These are phyloP conservation scores for Agriopis leucophaearia DNA, from an alignment of 2,888 invertebrate genomes.

Conservation along the genomic window DNA sequence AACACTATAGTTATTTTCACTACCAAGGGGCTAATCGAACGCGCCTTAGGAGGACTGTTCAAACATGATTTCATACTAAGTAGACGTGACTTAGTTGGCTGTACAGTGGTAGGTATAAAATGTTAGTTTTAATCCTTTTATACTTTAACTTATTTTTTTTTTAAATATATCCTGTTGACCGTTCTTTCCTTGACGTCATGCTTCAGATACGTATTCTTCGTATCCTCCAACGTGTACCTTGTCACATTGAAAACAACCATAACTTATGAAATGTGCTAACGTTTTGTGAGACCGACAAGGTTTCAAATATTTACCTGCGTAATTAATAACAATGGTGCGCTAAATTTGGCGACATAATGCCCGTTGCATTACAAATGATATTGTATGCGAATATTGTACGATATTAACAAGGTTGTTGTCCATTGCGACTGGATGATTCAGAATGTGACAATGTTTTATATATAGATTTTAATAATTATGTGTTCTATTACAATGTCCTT, in stretches of 20 bases:
- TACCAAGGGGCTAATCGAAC: no score
- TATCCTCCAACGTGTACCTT: neutral
- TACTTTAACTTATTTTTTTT: no score
- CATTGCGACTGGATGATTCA: neutral
- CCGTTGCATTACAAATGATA: neutral
- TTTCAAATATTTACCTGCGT: neutral
- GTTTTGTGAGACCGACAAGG: neutral
- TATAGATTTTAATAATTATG: no score
- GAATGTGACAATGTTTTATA: neutral
- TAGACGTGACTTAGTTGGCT: neutral
- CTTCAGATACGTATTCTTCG: neutral
- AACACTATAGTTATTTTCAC: no score
- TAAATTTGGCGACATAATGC: slow-evolving; percentile 10
- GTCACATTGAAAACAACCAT: neutral
- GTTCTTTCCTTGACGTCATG: neutral
- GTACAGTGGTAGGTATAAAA: neutral
- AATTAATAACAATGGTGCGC: neutral
- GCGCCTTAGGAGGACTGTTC: no score
- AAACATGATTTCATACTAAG: no score
- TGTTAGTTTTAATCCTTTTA: neutral
- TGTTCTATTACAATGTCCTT: no score
- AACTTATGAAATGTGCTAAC: neutral
- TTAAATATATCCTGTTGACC: slow-evolving; percentile 2
- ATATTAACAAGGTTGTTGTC: neutral
- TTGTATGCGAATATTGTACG: neutral